Evolutionary conservation across 1,140 invertebrate species (phyloP).

Genomic region (Stegodyphus mimosarum): DNA sequence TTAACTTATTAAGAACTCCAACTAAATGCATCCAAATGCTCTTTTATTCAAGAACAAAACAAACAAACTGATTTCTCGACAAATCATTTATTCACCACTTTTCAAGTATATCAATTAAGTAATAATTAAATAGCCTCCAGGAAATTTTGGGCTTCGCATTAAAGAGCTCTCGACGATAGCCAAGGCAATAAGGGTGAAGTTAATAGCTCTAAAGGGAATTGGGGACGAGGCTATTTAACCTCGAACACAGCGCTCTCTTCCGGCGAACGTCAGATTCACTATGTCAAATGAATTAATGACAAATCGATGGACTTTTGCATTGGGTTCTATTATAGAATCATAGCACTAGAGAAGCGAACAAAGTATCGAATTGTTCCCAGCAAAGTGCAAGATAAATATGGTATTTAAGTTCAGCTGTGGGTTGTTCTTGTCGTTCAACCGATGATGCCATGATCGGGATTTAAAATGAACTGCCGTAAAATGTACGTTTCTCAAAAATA

Average conservation of each 20-base stretch:
- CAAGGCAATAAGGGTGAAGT: conserved; percentile 28
- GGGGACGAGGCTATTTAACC: conserved; percentile 59
- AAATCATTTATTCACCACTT: background rate
- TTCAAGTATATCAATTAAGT: conserved; percentile 22
- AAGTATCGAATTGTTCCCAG: too few relatives aligned
- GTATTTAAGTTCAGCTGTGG: too few relatives aligned
- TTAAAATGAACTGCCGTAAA: too few relatives aligned
- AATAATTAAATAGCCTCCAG: conserved; percentile 24
- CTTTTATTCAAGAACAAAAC: background rate
- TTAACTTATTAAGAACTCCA: background rate
- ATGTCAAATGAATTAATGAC: conserved; percentile 53
- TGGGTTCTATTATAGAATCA: background rate
- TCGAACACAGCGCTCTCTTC: conserved; percentile 28
- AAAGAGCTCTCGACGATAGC: background rate
- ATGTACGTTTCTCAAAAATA: too few relatives aligned
- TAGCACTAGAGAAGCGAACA: too few relatives aligned
- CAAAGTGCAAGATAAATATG: too few relatives aligned
- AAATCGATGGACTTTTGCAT: conserved; percentile 40
- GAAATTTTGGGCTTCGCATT: conserved; percentile 3
- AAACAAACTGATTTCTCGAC: background rate
- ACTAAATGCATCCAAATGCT: background rate
- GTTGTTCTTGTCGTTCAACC: too few relatives aligned
- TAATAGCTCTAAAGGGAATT: conserved; percentile 42
- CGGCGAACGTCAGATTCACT: conserved; percentile 39
- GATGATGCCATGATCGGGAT: too few relatives aligned